Evolutionary conservation across 1,140 invertebrate genomes (phyloP).

Genomic region (Pseudobourletiella spinata): DNA sequence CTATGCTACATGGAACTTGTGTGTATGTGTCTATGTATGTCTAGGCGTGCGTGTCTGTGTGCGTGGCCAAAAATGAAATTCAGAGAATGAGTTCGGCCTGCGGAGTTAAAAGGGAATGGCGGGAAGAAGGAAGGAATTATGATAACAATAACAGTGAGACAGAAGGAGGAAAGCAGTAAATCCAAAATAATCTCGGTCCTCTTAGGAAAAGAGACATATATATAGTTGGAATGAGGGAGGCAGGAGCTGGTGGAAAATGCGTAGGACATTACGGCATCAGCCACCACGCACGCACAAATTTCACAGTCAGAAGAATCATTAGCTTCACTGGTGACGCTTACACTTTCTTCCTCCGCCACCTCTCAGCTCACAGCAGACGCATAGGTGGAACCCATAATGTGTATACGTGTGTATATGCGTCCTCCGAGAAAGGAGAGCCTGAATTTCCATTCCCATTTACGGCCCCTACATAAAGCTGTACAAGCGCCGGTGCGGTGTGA

Average conservation of each 20-base stretch:
- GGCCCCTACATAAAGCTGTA: too few relatives aligned
- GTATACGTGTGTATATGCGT: too few relatives aligned
- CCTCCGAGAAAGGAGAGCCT: too few relatives aligned
- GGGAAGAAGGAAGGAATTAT: not conserved
- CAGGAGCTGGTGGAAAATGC: too few relatives aligned
- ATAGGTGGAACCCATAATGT: too few relatives aligned
- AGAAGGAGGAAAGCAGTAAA: conserved; percentile 1
- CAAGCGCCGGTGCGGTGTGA: too few relatives aligned
- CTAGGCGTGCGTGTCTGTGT: too few relatives aligned
- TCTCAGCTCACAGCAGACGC: too few relatives aligned
- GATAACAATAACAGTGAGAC: conserved; percentile 16
- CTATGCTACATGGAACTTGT: too few relatives aligned
- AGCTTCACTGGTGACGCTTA: not conserved
- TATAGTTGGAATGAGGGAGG: not conserved
- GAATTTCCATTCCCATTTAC: too few relatives aligned
- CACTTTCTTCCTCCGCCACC: not conserved
- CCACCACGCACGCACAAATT: not conserved
- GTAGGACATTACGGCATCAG: too few relatives aligned
- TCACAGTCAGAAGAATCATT: conserved; percentile 4
- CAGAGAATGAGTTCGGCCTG: not conserved
- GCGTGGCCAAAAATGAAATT: conserved; percentile 1
- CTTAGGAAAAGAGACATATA: not conserved
- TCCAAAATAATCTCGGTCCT: conserved; percentile 1
- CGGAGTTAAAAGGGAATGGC: not conserved
- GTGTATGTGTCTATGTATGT: too few relatives aligned